Evolutionary conservation across 2,888 invertebrate genomes (phyloP).

Genomic region (Nasonovia ribisnigri): DNA sequence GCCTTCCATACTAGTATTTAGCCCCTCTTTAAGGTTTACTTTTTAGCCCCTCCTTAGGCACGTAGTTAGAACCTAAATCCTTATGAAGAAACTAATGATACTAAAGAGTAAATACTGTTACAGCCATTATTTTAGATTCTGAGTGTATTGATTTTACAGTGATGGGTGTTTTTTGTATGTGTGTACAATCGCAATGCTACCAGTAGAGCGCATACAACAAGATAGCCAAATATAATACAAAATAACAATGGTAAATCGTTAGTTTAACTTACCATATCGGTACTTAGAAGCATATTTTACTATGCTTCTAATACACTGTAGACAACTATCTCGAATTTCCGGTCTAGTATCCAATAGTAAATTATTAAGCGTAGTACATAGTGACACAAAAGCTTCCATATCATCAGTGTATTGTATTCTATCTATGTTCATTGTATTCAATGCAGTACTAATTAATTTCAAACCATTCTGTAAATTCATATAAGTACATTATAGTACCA

Average conservation of each 20-base stretch:
- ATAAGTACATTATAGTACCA: not conserved
- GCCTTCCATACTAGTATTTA: not conserved
- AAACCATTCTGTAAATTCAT: not conserved
- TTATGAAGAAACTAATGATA: too few relatives aligned
- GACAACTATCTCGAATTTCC: slow-evolving; percentile 56
- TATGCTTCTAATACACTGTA: slow-evolving; percentile 48
- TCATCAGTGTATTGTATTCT: not conserved
- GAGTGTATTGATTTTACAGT: too few relatives aligned
- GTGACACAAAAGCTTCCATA: slow-evolving; percentile 1
- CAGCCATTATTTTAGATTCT: too few relatives aligned
- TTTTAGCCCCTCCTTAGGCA: too few relatives aligned
- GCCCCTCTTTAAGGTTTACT: too few relatives aligned
- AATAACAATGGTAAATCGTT: not conserved
- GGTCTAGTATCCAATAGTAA: slow-evolving; percentile 50
- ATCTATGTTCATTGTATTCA: slow-evolving; percentile 17
- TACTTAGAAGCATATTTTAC: slow-evolving; percentile 21
- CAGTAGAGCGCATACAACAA: too few relatives aligned
- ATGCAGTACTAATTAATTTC: slow-evolving; percentile 41
- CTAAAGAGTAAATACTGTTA: too few relatives aligned
- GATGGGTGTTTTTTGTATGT: too few relatives aligned
- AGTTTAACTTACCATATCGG: slow-evolving; percentile 10
- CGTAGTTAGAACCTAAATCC: too few relatives aligned
- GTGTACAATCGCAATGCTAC: too few relatives aligned
- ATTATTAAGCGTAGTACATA: slow-evolving; percentile 31
- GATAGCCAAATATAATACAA: not conserved